Evolutionary conservation across 2,888 invertebrate genomes (phyloP).

Genomic region (Gnatocerus cornutus): DNA sequence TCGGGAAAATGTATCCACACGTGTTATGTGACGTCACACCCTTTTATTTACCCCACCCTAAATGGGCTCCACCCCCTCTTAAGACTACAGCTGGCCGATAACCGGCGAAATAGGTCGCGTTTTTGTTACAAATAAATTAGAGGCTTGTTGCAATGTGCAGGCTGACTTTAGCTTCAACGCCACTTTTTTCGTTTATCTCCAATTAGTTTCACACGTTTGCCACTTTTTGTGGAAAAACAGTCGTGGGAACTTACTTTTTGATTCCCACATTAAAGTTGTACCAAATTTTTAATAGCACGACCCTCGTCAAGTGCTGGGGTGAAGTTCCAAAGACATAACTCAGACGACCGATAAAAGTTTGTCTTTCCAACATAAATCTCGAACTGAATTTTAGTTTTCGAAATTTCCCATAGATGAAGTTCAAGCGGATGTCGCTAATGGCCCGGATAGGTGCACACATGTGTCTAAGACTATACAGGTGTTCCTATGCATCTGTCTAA

Average conservation of each 20-base stretch:
- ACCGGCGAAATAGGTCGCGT: slow-evolving; percentile 47
- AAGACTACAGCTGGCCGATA: slow-evolving; percentile 48
- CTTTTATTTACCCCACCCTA: slow-evolving; percentile 50
- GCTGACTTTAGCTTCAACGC: no score
- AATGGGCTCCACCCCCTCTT: slow-evolving; percentile 41
- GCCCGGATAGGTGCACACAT: slow-evolving; percentile 13
- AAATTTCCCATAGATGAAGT: slow-evolving; percentile 5
- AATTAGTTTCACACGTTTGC: no score
- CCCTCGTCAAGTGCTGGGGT: not conserved
- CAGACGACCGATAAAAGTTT: not conserved
- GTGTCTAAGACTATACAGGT: slow-evolving; percentile 33
- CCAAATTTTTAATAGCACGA: no score
- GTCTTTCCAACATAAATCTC: not conserved
- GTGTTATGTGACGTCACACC: slow-evolving; percentile 59
- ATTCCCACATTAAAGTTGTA: no score
- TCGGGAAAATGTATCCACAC: slow-evolving; percentile 44
- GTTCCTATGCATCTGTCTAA: slow-evolving; percentile 13
- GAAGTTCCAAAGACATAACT: not conserved
- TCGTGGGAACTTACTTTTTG: no score
- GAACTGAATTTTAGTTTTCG: slow-evolving; percentile 1
- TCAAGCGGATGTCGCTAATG: slow-evolving; percentile 37
- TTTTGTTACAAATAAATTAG: no score
- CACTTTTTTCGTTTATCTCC: no score
- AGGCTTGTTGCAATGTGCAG: no score
- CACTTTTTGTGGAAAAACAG: no score